A percentile compares a stretch with the other conserved stretches of the same genome.
phyloP scores from a whole-genome alignment of 1,140 invertebrate species.

The Drosophila repleta region DNA sequence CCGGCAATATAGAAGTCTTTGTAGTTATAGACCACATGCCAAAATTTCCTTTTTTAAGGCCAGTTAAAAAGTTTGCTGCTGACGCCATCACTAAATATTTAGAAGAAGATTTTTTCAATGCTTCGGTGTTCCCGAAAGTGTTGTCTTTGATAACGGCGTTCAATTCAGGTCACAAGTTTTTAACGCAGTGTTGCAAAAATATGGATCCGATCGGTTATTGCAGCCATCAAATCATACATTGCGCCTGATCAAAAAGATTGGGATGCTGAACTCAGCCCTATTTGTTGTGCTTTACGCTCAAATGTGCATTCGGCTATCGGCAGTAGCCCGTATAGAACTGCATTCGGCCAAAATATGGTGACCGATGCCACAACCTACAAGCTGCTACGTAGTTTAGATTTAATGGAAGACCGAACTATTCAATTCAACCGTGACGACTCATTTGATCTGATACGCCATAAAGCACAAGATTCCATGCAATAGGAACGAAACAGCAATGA shows the following conservation, averaged over 20 bases:
- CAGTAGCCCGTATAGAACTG: slow-evolving; percentile 8
- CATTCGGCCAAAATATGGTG: slow-evolving; percentile 14
- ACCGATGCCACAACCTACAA: no score
- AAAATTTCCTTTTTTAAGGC: slow-evolving; percentile 5
- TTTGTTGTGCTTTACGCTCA: slow-evolving; percentile 4
- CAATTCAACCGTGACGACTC: slow-evolving; percentile 1
- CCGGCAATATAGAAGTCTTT: no score
- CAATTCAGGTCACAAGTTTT: slow-evolving; percentile 27
- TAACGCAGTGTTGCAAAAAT: slow-evolving; percentile 1
- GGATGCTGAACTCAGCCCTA: slow-evolving; percentile 1
- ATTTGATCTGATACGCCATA: neutral
- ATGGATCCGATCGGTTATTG: neutral
- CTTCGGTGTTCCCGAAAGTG: slow-evolving; percentile 29
- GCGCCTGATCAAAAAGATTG: slow-evolving; percentile 21
- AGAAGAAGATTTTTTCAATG: slow-evolving; percentile 35
- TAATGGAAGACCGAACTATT: neutral
- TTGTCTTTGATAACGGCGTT: slow-evolving; percentile 35
- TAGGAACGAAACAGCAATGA: no score
- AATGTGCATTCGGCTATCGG: slow-evolving; percentile 14
- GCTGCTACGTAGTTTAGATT: no score
- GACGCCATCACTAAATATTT: slow-evolving; percentile 18
- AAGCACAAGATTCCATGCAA: neutral
- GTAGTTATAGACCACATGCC: no score
- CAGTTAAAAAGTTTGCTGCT: slow-evolving; percentile 33
- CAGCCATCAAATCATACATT: slow-evolving; percentile 11